Conservation (phyloP, 2,797 vertebrate genomes). For the Thamnophis elegans region DNA sequence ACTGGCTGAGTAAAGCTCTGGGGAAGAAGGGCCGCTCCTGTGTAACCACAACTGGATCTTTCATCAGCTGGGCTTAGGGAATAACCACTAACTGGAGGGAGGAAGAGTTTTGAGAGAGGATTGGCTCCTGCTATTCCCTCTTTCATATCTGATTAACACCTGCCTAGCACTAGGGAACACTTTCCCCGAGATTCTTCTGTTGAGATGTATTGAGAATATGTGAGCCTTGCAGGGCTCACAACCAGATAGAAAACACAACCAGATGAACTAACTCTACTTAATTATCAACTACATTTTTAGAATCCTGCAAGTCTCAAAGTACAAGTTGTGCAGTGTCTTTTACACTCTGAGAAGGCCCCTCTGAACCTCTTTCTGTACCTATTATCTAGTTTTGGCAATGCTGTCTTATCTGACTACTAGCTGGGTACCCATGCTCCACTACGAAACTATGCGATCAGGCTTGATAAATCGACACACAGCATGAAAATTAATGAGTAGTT, state of each 20-base stretch:
- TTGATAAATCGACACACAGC: too few relatives aligned
- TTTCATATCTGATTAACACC: constrained; percentile 33
- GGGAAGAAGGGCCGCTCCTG: constrained; percentile 60
- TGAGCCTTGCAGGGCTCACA: not conserved
- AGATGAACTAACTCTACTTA: not conserved
- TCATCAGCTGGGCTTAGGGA: constrained; percentile 67
- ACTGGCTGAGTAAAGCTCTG: constrained; percentile 65
- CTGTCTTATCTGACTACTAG: not conserved
- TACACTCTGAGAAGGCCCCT: not conserved
- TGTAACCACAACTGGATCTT: constrained; percentile 69
- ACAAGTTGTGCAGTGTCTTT: not conserved
- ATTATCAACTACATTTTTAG: not conserved
- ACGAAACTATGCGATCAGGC: too few relatives aligned
- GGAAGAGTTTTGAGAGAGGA: constrained; percentile 45
- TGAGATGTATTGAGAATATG: not conserved
- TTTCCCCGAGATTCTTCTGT: constrained; percentile 45
- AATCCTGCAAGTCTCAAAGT: not conserved
- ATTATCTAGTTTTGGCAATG: not conserved
- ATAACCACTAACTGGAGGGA: constrained; percentile 47
- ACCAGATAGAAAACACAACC: not conserved
- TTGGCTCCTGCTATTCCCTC: constrained; percentile 10
- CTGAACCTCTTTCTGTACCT: not conserved
- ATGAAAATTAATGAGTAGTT: too few relatives aligned
- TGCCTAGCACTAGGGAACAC: constrained; percentile 23
- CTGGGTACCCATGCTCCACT: too few relatives aligned